Evolutionary conservation across 1,140 invertebrate genomes (phyloP).

Genomic region (Ceratitis capitata): DNA sequence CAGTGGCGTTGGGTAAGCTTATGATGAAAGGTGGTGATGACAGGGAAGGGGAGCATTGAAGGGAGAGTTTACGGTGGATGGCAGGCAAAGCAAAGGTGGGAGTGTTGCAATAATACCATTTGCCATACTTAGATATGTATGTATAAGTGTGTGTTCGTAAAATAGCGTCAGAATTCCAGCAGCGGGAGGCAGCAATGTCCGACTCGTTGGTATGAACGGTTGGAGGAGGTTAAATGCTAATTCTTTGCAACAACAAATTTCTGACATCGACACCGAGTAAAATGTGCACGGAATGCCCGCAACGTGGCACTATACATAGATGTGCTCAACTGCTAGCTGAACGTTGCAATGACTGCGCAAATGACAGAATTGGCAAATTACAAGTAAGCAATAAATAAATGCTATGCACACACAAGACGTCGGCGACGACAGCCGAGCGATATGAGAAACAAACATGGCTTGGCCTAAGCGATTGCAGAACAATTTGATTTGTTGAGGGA

Average conservation of each 20-base stretch:
- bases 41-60: background rate
- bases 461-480: background rate
- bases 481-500: background rate
- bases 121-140: background rate
- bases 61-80: background rate
- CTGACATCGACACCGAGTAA: background rate
- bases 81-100: background rate
- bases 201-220: background rate
- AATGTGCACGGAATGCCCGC: background rate
- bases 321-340: background rate
- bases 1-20: background rate
- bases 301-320: background rate
- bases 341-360: background rate
- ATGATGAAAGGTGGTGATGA: background rate
- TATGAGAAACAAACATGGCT: constrained; percentile 27
- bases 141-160: background rate
- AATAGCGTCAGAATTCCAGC: background rate
- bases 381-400: constrained; percentile 13
- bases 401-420: background rate
- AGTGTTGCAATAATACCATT: background rate
- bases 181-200: background rate
- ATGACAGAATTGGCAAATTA: background rate
- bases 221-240: background rate
- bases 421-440: constrained; percentile 11
- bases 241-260: background rate